A percentile compares a stretch with the other conserved stretches of the same genome.
phyloP scores from a whole-genome alignment of 2,113 vertebrate genomes.

The Panthera tigris region DNA sequence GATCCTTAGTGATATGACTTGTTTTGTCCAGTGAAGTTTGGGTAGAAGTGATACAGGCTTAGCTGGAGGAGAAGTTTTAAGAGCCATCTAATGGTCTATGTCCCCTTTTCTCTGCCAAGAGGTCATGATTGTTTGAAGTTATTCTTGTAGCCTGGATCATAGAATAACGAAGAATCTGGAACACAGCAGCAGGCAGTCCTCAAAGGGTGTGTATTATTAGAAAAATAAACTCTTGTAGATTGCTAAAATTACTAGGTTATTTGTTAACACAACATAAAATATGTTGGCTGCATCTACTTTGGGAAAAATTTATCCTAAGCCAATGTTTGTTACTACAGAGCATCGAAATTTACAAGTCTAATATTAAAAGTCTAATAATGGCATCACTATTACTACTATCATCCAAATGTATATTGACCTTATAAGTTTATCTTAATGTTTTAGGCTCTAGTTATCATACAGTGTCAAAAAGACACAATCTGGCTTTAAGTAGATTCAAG shows the following conservation, averaged over 20 bases:
- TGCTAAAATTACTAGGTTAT: neutral
- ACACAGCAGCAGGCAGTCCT: neutral
- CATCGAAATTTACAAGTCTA: neutral
- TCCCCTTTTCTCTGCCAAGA: neutral
- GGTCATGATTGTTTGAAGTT: too few species aligned
- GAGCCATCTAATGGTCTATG: neutral
- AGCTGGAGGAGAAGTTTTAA: neutral
- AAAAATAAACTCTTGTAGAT: neutral
- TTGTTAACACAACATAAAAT: neutral
- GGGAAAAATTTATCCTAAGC: neutral
- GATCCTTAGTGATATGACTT: neutral
- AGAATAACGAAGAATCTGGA: neutral
- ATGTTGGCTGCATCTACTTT: neutral
- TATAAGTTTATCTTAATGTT: neutral
- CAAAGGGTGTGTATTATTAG: neutral
- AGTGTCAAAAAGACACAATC: neutral
- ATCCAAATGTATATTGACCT: neutral
- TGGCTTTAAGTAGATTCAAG: neutral
- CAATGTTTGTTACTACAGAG: neutral
- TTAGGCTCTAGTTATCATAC: neutral
- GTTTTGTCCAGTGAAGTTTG: neutral
- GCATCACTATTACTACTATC: neutral
- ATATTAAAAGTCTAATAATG: neutral
- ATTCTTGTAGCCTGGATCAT: neutral
- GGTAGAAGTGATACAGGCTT: neutral